Conservation (phyloP, 2,113 vertebrate genomes). For the Verasper variegatus region DNA sequence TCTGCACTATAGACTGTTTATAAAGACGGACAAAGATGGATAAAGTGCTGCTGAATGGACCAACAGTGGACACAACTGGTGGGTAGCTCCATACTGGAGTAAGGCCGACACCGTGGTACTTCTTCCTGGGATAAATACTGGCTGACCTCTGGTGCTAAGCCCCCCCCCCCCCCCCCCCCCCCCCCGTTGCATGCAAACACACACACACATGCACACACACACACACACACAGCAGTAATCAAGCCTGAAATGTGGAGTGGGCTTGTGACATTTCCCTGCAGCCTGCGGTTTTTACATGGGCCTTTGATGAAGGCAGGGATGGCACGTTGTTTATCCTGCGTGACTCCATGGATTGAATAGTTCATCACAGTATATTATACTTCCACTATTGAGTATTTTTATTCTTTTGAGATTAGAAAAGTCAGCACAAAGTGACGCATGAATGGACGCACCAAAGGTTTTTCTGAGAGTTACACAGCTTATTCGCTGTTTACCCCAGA, state of each 20-base stretch:
- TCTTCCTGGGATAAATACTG: conserved; percentile 42
- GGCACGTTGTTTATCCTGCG: conserved; percentile 39
- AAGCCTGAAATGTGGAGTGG: conserved; percentile 53
- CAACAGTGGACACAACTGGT: neutral
- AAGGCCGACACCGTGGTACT: conserved; percentile 27
- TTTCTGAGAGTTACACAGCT: neutral
- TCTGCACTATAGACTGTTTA: too few relatives aligned
- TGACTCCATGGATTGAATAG: neutral
- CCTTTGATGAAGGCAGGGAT: conserved; percentile 40
- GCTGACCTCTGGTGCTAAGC: conserved; percentile 40
- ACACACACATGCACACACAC: neutral
- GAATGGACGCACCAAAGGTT: too few relatives aligned
- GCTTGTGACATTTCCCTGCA: conserved; percentile 65
- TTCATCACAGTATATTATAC: neutral
- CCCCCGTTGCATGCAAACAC: conserved; percentile 1
- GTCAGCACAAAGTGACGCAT: neutral
- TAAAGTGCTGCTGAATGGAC: too few relatives aligned
- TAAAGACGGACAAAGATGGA: too few relatives aligned
- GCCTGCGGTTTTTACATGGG: conserved; percentile 41
- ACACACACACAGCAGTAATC: conserved; percentile 43
- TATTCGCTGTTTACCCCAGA: neutral
- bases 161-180: neutral
- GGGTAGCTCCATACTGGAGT: conserved; percentile 8
- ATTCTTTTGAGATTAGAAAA: neutral
- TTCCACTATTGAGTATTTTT: neutral